Evolutionary conservation across 2,888 invertebrate genomes (phyloP).

Genomic region (Trissonchulus latispiculum): DNA sequence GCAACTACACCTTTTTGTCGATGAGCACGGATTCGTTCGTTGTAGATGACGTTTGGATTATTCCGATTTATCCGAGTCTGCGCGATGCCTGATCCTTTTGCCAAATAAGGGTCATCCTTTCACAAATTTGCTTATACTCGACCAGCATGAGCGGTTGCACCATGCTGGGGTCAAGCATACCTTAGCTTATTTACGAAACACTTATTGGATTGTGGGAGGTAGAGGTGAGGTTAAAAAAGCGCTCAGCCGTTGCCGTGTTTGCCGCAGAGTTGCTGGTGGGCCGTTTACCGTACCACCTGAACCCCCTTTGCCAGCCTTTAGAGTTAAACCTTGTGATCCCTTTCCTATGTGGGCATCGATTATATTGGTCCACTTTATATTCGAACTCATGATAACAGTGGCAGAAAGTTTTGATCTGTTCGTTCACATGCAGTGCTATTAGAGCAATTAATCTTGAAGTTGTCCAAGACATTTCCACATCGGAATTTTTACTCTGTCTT

Average conservation of each 20-base stretch:
- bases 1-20: not conserved
- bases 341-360: not conserved
- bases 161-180: constrained; percentile 7
- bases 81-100: not conserved
- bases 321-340: not conserved
- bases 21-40: not conserved
- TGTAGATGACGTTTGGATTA: not conserved
- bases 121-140: not conserved
- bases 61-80: not conserved
- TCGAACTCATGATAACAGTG: not conserved
- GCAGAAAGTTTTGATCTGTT: constrained; percentile 16
- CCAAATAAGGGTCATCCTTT: not conserved
- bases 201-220: not conserved
- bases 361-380: not conserved
- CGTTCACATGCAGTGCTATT: constrained; percentile 14
- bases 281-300: not conserved
- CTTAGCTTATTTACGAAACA: not conserved
- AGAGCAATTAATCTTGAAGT: constrained; percentile 16
- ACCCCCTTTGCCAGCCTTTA: not conserved
- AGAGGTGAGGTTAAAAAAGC: not conserved
- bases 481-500: not conserved
- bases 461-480: not conserved
- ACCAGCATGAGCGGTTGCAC: not conserved
- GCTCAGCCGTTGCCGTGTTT: not conserved
- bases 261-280: not conserved